Percentiles rank a stretch among this genome's conserved stretches.
These are phyloP conservation scores for Colistium nudipinnis DNA, from an alignment of 2,113 vertebrate species.

Conservation along the genomic window DNA sequence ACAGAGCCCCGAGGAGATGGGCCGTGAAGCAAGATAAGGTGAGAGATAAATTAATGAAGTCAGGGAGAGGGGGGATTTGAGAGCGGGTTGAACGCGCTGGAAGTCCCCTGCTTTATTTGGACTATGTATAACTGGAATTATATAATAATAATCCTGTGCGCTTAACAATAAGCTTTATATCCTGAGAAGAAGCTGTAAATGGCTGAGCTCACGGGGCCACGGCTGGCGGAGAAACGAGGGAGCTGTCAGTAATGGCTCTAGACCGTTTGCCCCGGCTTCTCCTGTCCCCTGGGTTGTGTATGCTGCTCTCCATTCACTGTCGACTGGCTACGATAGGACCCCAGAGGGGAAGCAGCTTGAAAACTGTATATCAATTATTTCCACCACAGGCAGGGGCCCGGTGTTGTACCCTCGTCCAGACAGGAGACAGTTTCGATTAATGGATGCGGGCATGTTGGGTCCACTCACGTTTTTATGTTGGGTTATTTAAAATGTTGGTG, in stretches of 20 bases:
- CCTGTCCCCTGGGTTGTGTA: slow-evolving; percentile 25
- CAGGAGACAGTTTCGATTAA: background rate
- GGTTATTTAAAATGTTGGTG: too few species aligned
- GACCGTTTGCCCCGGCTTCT: slow-evolving; percentile 35
- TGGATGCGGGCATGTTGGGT: too few species aligned
- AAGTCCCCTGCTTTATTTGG: slow-evolving; percentile 45
- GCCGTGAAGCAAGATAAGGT: slow-evolving; percentile 28
- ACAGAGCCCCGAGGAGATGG: slow-evolving; percentile 32
- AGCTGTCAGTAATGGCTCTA: slow-evolving; percentile 42
- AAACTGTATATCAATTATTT: slow-evolving; percentile 36
- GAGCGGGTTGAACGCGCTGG: slow-evolving; percentile 5
- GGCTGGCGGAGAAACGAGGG: slow-evolving; percentile 28
- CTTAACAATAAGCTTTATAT: slow-evolving; percentile 37
- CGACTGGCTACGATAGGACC: slow-evolving; percentile 39
- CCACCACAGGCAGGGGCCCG: slow-evolving; percentile 1
- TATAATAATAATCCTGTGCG: slow-evolving; percentile 37
- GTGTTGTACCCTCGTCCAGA: slow-evolving; percentile 6
- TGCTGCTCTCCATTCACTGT: slow-evolving; percentile 48
- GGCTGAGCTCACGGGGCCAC: slow-evolving; percentile 29
- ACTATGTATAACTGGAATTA: slow-evolving; percentile 35
- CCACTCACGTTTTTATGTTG: too few species aligned
- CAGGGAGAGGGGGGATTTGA: slow-evolving; percentile 36
- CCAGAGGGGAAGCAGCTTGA: slow-evolving; percentile 30
- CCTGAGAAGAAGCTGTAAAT: slow-evolving; percentile 35
- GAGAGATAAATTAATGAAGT: slow-evolving; percentile 50